Base-by-base conservation (phyloP, 1,140 invertebrate species). In the Pogonus chalceus region DNA sequence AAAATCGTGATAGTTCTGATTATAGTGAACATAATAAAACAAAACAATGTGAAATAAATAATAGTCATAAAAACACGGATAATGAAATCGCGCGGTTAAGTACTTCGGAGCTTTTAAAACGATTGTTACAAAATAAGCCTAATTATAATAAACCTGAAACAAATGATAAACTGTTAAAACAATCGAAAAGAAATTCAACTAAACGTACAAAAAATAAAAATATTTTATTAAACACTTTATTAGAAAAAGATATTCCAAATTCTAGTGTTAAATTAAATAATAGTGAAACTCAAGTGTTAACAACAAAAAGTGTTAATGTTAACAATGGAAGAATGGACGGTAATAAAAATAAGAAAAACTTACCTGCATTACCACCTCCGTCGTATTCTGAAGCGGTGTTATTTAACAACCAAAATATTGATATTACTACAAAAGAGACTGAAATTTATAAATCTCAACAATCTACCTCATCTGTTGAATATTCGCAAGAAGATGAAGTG, bases 401-500 rank as follows among this genome's bases (percentile, higher is more conserved):
- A 31, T 31, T 14, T 31, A 31, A 31, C 14, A 31, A 31, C 4
- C 26, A 31, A 31, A n/a, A n/a, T n/a, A n/a, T n/a, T n/a, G n/a
- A n/a, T n/a, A n/a, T n/a, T n/a, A n/a, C 14, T 31, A 7, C 26
- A 31, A 31, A 31, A 4, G 26, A 31, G 14, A 31, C 26, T 31
- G 26, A 31, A 31, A 7, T 14, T 4, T 7, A 31, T 31, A 3
- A 43, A n/a, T n/a, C n/a, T n/a, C n/a, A n/a, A n/a, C n/a, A n/a
- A n/a, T n/a, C n/a, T n/a, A n/a, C n/a, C n/a, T n/a, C n/a, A n/a
- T n/a, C n/a, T n/a, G n/a, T n/a, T 52, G 51, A 53, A 20, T 23
- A 46, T 20, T 26, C 51, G 49, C 51, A 23, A 22, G 23, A 56
- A 9, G 55, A 57, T 14, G 57, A 57, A 1, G 14, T 55, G 14